Evolutionary conservation across 2,113 vertebrate genomes (phyloP).

Genomic region (Naja naja): DNA sequence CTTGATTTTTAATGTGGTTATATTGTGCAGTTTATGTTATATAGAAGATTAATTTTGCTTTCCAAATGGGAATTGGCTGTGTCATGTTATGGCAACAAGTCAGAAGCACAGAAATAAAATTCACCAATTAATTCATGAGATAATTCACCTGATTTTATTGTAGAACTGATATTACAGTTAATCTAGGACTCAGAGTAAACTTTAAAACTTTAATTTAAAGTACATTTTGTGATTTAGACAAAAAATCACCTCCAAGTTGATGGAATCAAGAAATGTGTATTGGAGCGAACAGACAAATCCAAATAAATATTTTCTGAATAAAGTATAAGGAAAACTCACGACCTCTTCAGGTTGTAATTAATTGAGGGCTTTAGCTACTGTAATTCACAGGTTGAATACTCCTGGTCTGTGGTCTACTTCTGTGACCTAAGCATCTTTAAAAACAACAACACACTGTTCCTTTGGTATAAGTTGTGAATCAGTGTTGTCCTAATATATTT

Average conservation of each 20-base stretch:
- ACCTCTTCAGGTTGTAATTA: neutral
- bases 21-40: neutral
- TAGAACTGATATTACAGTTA: neutral
- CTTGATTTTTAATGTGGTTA: neutral
- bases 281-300: neutral
- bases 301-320: neutral
- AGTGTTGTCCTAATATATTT: constrained; percentile 25
- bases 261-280: neutral
- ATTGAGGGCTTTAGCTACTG: neutral
- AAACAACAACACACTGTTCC: neutral
- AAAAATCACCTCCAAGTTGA: neutral
- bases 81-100: neutral
- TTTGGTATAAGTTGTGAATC: neutral
- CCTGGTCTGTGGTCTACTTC: neutral
- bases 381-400: neutral
- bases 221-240: neutral
- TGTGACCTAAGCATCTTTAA: neutral
- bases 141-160: constrained; percentile 30
- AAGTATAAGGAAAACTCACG: neutral
- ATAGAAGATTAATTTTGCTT: neutral
- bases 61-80: neutral
- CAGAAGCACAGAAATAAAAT: constrained; percentile 11
- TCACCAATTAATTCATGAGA: neutral
- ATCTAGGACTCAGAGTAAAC: neutral
- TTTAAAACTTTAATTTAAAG: no score